Evolutionary conservation across 64 coral and sea anemone genomes (phyloP).

Genomic region (Stichodactyla mertensii): DNA sequence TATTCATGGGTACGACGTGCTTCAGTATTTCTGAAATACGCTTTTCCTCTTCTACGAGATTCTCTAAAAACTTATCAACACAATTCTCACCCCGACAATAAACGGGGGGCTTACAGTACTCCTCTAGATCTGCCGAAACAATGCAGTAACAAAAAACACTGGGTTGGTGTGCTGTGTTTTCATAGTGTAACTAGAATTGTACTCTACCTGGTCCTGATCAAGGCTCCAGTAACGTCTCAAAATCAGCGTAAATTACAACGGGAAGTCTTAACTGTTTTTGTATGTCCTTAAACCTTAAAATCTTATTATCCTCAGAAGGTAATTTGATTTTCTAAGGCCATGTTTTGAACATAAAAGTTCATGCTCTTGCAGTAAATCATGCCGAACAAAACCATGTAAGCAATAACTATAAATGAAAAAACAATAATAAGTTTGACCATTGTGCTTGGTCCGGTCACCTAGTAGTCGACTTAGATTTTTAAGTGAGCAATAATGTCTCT

Average conservation of each 20-base stretch:
- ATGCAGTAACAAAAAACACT: neutral
- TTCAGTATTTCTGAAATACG: no score
- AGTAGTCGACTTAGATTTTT: conserved; percentile 8
- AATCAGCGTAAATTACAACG: conserved; percentile 35
- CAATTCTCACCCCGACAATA: no score
- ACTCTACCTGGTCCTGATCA: neutral
- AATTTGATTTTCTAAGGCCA: neutral
- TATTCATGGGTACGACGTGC: no score
- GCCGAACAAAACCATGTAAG: neutral
- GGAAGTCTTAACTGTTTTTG: conserved; percentile 8
- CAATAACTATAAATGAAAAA: no score
- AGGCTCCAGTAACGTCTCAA: conserved; percentile 8
- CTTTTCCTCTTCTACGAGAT: no score
- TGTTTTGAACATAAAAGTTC: neutral
- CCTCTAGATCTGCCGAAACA: neutral
- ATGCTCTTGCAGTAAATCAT: neutral
- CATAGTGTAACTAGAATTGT: neutral
- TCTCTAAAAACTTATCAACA: no score
- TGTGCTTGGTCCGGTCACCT: neutral
- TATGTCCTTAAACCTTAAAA: neutral
- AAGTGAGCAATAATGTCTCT: conserved; percentile 22
- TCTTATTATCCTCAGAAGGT: neutral
- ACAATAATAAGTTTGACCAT: conserved; percentile 1
- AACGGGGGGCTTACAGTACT: neutral
- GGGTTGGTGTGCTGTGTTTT: conserved; percentile 33